These are phyloP conservation scores for Euwallacea similis DNA, from an alignment of 1,140 invertebrate species.

Conservation along the genomic window DNA sequence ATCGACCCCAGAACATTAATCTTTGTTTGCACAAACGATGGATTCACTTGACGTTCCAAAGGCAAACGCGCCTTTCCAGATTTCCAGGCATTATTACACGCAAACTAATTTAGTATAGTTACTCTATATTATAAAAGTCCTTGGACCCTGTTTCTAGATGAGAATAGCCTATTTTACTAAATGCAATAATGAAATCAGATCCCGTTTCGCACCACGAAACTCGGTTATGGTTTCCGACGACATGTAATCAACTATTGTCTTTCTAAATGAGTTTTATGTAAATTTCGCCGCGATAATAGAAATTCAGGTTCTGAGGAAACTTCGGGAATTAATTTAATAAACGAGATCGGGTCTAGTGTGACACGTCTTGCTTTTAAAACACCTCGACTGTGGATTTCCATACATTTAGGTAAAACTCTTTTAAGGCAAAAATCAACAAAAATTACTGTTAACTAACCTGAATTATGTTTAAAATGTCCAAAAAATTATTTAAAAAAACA, in stretches of 20 bases:
- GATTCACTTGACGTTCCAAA: conserved; percentile 2
- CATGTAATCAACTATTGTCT: conserved; percentile 40
- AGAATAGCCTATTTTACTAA: not conserved
- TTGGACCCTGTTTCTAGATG: too few relatives aligned
- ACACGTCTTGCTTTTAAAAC: too few relatives aligned
- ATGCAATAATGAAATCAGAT: conserved; percentile 35
- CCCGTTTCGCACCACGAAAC: conserved; percentile 29
- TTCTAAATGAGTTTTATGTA: conserved; percentile 40
- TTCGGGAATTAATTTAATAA: conserved; percentile 35
- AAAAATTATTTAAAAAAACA: too few relatives aligned
- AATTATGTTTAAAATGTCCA: too few relatives aligned
- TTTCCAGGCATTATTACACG: too few relatives aligned
- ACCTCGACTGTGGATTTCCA: too few relatives aligned
- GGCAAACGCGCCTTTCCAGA: too few relatives aligned
- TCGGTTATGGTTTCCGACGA: conserved; percentile 32
- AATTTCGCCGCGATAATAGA: conserved; percentile 36
- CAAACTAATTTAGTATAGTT: too few relatives aligned
- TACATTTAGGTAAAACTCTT: too few relatives aligned
- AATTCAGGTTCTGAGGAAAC: conserved; percentile 32
- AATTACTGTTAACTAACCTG: too few relatives aligned
- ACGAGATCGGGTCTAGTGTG: not conserved
- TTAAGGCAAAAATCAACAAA: too few relatives aligned
- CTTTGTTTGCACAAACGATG: conserved; percentile 34
- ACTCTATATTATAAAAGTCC: too few relatives aligned
- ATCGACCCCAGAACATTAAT: conserved; percentile 30